Conservation (phyloP, 2,113 vertebrate genomes). For the Stegastes partitus region DNA sequence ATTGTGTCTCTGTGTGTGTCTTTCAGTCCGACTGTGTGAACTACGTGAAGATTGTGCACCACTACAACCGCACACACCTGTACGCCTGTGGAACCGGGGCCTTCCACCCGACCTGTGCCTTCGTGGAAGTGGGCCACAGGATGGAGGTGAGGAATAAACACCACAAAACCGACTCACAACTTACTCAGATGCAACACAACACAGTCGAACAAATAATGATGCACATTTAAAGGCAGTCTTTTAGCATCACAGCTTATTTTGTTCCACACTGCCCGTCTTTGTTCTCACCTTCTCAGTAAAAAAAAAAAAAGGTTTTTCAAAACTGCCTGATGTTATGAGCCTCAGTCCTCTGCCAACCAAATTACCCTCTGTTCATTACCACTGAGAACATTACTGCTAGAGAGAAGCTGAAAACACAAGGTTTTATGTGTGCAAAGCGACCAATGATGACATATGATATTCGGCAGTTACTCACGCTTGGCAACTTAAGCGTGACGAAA, state of each 20-base stretch:
- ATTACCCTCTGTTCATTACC: not conserved
- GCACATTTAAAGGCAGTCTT: no score
- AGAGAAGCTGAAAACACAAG: not conserved
- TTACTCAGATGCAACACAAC: no score
- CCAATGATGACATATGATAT: not conserved
- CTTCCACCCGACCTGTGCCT: constrained; percentile 95
- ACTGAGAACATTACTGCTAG: constrained; percentile 9
- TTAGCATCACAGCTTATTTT: no score
- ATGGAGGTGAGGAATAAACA: constrained; percentile 86
- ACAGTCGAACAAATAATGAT: no score
- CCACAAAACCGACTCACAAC: not conserved
- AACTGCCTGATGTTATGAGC: not conserved
- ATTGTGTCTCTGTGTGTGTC: constrained; percentile 28
- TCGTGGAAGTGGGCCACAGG: constrained; percentile 90
- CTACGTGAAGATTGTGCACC: constrained; percentile 94
- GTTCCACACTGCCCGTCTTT: not conserved
- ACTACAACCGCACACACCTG: constrained; percentile 94
- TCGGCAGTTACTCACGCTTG: not conserved
- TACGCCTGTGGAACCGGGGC: constrained; percentile 95
- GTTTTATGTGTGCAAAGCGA: not conserved
- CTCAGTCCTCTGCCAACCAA: not conserved
- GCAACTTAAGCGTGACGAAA: not conserved
- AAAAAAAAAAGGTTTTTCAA: not conserved
- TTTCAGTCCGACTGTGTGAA: constrained; percentile 95
- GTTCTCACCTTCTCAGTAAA: not conserved